Base-by-base conservation (phyloP, 2,888 invertebrate genomes). In the Philopedon plagiatum region DNA sequence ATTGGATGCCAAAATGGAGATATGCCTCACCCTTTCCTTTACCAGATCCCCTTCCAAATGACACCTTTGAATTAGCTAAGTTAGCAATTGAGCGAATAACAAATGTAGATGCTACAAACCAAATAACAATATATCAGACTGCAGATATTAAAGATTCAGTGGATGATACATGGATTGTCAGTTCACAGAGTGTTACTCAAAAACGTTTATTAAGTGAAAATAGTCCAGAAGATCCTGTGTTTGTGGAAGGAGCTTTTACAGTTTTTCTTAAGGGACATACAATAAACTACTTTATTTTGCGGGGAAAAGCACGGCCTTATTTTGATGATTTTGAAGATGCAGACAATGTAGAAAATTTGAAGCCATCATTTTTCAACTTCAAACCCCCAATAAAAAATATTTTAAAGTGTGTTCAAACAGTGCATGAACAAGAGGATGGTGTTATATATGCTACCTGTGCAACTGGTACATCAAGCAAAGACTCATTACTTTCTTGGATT, bases 1-100 rank as follows among this genome's bases (percentile, higher is more conserved):
- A 94, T 80, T 94, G 94, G 94, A 92, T 94, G 92, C 97, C 98
- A 0, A 99, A 99, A 84, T 96, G 99, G 82, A 94, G 92, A 82
- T 92, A 97, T 82, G 84, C 93, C 0, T 94, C 94, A 65, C 98
- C 98, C 0, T 98, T 95, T 93, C 90, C 90, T 3, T 84, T 94
- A 63, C 96, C 96, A 0, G 89, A 91, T 58, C 89, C 91, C 0
- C 83, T 95, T n/a, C 96, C 98, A 0, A 87, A 88, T 76, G 94
- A 95, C 80, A 87, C 91, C 0, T 85, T 93, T 11, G 92, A 94
- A 80, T 84, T 98, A 57, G 97, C 97, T 0, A 90, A 90, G 81
- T 81, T 96, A 65, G 97, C 96, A 0, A 90, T 99, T 56, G 86
- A 91, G 68, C 90, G 96, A 80, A 97, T 98, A 86, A 91, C 91